A percentile compares a stretch with the other conserved stretches of the same genome.
Evolutionary conservation across 2,113 vertebrate species (phyloP).

Genomic region (Hippocampus mohnikei): DNA sequence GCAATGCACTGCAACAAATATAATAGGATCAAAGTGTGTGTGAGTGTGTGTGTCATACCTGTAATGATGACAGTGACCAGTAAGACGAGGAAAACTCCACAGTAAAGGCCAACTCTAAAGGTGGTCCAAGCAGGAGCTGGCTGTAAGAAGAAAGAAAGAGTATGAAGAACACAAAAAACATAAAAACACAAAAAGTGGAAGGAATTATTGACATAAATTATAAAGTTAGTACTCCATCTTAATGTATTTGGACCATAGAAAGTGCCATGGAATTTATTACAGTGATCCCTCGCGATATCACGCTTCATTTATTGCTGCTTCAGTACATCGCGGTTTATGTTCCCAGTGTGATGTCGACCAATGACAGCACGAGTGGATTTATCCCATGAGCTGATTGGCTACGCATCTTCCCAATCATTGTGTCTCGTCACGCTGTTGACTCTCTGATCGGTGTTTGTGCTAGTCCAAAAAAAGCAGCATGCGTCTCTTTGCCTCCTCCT

Average conservation of each 20-base stretch:
- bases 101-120: slow-evolving; percentile 94
- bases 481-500: too few relatives aligned
- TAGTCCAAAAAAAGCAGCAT: too few relatives aligned
- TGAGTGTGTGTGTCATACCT: slow-evolving; percentile 69
- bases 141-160: slow-evolving; percentile 61
- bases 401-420: too few relatives aligned
- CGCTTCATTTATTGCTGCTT: too few relatives aligned
- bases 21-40: background rate
- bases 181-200: background rate
- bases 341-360: too few relatives aligned
- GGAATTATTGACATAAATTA: background rate
- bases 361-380: too few relatives aligned
- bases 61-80: slow-evolving; percentile 84
- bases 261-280: too few relatives aligned
- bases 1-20: background rate
- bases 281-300: too few relatives aligned
- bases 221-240: background rate
- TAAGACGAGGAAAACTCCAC: slow-evolving; percentile 90
- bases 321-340: too few relatives aligned
- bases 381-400: too few relatives aligned
- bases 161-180: background rate
- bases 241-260: background rate
- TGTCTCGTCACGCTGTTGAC: too few relatives aligned
- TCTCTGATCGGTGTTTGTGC: too few relatives aligned
- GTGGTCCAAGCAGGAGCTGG: slow-evolving; percentile 98